Evolutionary conservation across 2,888 invertebrate genomes (phyloP), one percentile per base, ranked within the genome.

Genomic region (Rotaria sp.): DNA sequence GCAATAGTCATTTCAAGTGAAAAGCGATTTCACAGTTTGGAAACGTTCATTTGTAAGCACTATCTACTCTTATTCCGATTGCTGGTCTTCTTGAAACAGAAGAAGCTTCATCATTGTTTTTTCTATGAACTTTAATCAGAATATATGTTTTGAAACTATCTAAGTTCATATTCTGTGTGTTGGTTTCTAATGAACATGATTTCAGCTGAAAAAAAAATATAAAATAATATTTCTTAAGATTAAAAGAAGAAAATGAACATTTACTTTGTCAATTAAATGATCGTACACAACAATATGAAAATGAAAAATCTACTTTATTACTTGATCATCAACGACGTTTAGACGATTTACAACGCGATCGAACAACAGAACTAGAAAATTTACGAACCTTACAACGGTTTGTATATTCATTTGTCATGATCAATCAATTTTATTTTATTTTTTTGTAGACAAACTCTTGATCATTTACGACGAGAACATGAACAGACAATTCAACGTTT

Each of bases 231-330:
- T 24, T 75, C 3, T 26, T 80, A 26, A 80, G 75, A 80, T 26
- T 45, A 26, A 80, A 80, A 45, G 75, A 80, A 80, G 75, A 80
- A 41, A 80, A 80, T 45, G 75, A 80, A 80, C 45, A 80, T 80
- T 80, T 80, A 45, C 38, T 41, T 38, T 45, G 75, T 80, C 75
- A 80, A 80, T 24, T 80, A 26, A 41, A 80, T 45, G 75, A 80
- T 45, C 75, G 75, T 45, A 38, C 75, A 13, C 75, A 45, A 45
- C 75, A 80, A 80, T 80, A 11, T 45, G 75, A 80, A 45, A 80
- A 24, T 11, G 75, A 80, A 41, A 80, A 80, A 80, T 26, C 75
- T 13, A 26, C 75, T 10, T 45, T 80, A 41, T 24, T 45, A 45
- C 4, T 45, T 21, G 75, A 80, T 24, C 41, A 41, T 80, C 75